Conservation (phyloP, 2,888 invertebrate genomes). For the Erebia aethiops region DNA sequence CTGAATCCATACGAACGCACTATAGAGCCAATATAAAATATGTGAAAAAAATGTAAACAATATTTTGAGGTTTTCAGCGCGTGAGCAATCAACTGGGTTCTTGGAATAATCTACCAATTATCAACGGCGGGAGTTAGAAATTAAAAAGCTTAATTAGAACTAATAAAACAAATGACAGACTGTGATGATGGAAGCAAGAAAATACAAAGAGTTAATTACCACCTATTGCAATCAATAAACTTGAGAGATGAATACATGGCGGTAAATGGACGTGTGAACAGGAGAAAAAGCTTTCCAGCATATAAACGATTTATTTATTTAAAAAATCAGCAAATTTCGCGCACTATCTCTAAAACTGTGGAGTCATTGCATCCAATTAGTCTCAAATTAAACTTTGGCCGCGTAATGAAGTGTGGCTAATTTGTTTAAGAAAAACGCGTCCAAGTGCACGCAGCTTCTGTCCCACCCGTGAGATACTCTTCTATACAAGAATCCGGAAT, state of each 20-base stretch:
- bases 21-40: no score
- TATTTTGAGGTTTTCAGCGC: neutral
- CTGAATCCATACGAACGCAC: no score
- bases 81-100: neutral
- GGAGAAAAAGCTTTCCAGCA: neutral
- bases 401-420: conserved; percentile 33
- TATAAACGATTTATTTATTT: no score
- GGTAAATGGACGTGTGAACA: neutral
- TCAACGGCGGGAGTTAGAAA: neutral
- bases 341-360: conserved; percentile 8
- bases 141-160: neutral
- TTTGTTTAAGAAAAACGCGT: conserved; percentile 32
- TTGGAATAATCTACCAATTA: neutral
- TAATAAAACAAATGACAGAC: neutral
- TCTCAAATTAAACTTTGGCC: conserved; percentile 32
- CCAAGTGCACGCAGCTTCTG: conserved; percentile 26
- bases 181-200: neutral
- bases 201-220: neutral
- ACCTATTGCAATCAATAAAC: neutral
- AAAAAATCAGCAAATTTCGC: neutral
- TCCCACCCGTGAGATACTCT: conserved; percentile 51
- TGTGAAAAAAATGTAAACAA: no score
- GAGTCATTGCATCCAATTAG: conserved; percentile 32
- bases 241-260: neutral
- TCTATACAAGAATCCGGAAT: neutral